Percentiles rank a stretch among this genome's conserved stretches.
Conservation (phyloP, 1,140 invertebrate genomes). For the Artemia franciscana region DNA sequence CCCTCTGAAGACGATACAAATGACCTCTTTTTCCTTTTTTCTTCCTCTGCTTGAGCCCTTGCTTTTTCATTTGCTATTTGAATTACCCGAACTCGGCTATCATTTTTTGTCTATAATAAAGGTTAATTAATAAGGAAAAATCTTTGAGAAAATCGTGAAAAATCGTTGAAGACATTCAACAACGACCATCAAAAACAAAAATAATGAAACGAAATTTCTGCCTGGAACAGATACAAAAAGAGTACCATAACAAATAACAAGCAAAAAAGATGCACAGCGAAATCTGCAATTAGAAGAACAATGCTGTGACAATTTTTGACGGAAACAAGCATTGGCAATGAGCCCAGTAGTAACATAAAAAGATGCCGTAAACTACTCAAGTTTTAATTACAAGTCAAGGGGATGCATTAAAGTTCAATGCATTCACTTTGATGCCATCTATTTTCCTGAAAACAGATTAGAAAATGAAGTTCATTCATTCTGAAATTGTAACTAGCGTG, state of each 20-base stretch:
- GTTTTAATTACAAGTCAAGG: no score
- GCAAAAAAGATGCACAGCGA: not conserved
- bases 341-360: no score
- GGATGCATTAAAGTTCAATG: no score
- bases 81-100: not conserved
- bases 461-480: no score
- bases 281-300: no score
- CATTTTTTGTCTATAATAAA: not conserved
- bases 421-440: no score
- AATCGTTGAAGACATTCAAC: not conserved
- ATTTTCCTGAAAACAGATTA: no score
- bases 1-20: not conserved
- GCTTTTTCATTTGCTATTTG: not conserved
- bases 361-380: no score
- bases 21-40: not conserved
- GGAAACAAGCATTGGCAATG: no score
- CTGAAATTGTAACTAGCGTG: no score
- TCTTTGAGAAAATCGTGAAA: not conserved
- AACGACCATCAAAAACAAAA: not conserved
- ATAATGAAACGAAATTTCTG: not conserved
- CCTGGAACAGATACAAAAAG: not conserved
- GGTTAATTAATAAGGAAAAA: not conserved
- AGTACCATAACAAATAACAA: not conserved
- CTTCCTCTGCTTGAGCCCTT: not conserved
- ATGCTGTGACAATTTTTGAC: no score